These are phyloP conservation scores for Noctuana brunneofusca DNA, from an alignment of 2,888 invertebrate species.

Conservation along the genomic window DNA sequence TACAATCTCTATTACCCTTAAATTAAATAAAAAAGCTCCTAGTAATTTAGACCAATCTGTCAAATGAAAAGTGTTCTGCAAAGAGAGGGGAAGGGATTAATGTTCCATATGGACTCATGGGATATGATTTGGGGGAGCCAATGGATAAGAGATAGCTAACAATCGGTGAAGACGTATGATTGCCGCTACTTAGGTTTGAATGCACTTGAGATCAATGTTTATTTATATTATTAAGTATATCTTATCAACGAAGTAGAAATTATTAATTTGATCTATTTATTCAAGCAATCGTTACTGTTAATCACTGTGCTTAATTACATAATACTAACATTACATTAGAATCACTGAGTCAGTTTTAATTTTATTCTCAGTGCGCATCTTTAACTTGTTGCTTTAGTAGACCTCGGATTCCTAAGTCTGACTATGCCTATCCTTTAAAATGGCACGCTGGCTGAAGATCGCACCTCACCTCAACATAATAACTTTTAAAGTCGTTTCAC, in stretches of 20 bases:
- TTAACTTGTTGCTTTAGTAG: conserved; percentile 5
- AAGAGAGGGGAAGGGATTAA: conserved; percentile 76
- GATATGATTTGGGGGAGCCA: conserved; percentile 56
- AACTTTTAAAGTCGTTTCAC: conserved; percentile 4
- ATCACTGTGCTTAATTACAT: conserved; percentile 8
- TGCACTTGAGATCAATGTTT: conserved; percentile 1
- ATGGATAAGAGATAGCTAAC: neutral
- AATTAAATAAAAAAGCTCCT: conserved; percentile 79
- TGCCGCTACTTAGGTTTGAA: neutral
- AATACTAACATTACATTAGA: neutral
- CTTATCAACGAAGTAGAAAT: neutral
- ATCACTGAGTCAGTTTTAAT: neutral
- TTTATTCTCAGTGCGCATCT: neutral
- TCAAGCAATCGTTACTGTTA: neutral
- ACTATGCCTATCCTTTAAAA: too few species aligned
- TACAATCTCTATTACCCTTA: conserved; percentile 69
- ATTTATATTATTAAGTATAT: neutral
- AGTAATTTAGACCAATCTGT: conserved; percentile 80
- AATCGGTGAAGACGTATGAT: conserved; percentile 1
- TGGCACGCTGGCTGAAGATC: too few species aligned
- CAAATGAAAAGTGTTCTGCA: conserved; percentile 81
- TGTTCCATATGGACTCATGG: conserved; percentile 67
- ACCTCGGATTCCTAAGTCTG: too few species aligned
- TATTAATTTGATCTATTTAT: neutral
- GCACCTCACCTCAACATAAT: neutral